Conservation (phyloP, 2,113 vertebrate genomes). For the Malurus melanocephalus region DNA sequence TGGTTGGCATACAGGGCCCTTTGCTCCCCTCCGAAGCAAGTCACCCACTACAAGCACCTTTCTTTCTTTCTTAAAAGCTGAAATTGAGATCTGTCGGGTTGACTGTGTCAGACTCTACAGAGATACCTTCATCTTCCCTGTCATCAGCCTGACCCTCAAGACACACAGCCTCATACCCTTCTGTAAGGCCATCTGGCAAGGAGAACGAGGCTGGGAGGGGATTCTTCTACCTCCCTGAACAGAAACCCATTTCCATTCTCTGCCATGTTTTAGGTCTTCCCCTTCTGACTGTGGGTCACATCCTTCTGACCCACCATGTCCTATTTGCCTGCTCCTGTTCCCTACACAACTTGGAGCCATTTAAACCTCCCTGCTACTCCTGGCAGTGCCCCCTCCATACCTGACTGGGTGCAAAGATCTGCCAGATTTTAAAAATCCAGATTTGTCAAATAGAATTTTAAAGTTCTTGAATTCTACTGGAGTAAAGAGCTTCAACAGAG, state of each 20-base stretch:
- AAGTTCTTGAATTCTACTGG: not conserved
- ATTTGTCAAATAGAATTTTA: not conserved
- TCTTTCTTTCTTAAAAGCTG: not conserved
- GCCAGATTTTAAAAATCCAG: not conserved
- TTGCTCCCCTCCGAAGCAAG: not conserved
- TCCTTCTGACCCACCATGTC: too few relatives aligned
- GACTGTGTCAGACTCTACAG: not conserved
- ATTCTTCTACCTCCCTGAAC: not conserved
- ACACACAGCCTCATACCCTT: not conserved
- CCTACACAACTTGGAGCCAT: not conserved
- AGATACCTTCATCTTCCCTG: not conserved
- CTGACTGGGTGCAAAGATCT: not conserved
- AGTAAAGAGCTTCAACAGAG: not conserved
- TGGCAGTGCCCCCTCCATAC: not conserved
- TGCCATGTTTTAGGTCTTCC: not conserved
- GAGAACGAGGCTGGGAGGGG: not conserved
- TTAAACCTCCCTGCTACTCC: not conserved
- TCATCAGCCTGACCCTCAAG: not conserved
- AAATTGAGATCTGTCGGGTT: not conserved
- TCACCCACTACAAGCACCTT: not conserved
- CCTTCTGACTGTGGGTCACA: not conserved
- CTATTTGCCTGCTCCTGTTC: not conserved
- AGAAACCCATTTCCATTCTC: not conserved
- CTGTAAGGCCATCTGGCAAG: not conserved
- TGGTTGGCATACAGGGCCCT: not conserved